Evolutionary conservation across 2,113 vertebrate species (phyloP).

Genomic region (Oxygymnocypris stewartii): DNA sequence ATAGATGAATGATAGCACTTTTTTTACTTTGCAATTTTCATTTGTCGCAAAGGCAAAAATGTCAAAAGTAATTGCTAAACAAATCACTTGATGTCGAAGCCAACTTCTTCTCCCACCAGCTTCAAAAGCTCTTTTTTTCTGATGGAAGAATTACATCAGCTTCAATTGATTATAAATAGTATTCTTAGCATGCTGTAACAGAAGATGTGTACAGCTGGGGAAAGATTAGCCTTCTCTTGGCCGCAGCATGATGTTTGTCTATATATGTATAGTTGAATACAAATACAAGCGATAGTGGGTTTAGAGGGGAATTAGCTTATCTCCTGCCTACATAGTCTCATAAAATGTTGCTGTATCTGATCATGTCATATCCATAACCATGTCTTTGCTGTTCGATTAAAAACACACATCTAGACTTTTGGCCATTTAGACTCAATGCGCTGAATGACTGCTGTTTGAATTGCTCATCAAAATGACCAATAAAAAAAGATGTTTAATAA

Average conservation of each 20-base stretch:
- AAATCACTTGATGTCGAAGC: constrained; percentile 59
- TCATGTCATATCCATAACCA: neutral
- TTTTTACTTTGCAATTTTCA: constrained; percentile 56
- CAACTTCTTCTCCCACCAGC: constrained; percentile 63
- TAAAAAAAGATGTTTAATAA: neutral
- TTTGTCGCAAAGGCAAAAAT: constrained; percentile 57
- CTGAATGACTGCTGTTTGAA: neutral
- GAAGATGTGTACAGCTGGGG: neutral
- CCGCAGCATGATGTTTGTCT: neutral
- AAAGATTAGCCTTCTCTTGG: constrained; percentile 2
- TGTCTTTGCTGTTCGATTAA: neutral
- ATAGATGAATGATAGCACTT: constrained; percentile 46
- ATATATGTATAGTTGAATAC: neutral
- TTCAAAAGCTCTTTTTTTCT: constrained; percentile 59
- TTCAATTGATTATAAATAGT: constrained; percentile 20
- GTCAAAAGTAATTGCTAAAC: constrained; percentile 62
- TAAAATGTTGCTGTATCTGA: neutral
- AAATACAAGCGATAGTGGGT: neutral
- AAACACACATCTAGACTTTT: neutral
- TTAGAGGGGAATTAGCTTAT: neutral
- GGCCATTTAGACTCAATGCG: neutral
- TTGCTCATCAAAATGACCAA: neutral
- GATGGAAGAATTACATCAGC: constrained; percentile 2
- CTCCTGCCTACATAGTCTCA: neutral
- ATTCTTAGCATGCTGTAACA: neutral